Evolutionary conservation across 2,888 invertebrate genomes (phyloP).

Genomic region (Cerceris rybyensis): DNA sequence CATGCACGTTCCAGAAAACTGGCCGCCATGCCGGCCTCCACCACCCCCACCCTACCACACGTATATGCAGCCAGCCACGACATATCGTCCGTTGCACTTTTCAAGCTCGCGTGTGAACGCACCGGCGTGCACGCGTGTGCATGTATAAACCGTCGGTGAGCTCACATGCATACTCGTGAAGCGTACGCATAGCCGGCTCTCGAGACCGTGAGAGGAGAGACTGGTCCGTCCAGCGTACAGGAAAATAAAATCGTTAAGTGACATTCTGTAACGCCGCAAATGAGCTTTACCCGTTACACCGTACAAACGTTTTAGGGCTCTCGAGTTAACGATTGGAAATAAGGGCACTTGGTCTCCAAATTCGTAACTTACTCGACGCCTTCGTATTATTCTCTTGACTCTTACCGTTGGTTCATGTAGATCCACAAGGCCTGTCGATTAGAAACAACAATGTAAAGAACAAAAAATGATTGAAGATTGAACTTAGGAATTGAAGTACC

Average conservation of each 20-base stretch:
- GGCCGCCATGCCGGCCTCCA: conserved; percentile 62
- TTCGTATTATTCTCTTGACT: no score
- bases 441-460: no score
- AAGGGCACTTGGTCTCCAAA: neutral
- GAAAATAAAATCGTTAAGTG: conserved; percentile 54
- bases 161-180: conserved; percentile 23
- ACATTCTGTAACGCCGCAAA: conserved; percentile 36
- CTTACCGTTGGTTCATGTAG: no score
- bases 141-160: conserved; percentile 6
- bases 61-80: conserved; percentile 51
- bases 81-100: conserved; percentile 71
- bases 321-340: neutral
- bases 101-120: conserved; percentile 57
- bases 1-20: conserved; percentile 68
- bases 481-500: no score
- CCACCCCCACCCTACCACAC: conserved; percentile 39
- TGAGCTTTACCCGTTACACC: neutral
- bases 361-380: no score
- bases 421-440: no score
- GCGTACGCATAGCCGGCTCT: conserved; percentile 10
- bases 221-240: conserved; percentile 34
- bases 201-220: conserved; percentile 42
- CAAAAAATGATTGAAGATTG: no score
- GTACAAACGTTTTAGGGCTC: neutral
- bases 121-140: conserved; percentile 8